Conservation (phyloP, 2,797 vertebrate genomes). For the Chrysocyon brachyurus region DNA sequence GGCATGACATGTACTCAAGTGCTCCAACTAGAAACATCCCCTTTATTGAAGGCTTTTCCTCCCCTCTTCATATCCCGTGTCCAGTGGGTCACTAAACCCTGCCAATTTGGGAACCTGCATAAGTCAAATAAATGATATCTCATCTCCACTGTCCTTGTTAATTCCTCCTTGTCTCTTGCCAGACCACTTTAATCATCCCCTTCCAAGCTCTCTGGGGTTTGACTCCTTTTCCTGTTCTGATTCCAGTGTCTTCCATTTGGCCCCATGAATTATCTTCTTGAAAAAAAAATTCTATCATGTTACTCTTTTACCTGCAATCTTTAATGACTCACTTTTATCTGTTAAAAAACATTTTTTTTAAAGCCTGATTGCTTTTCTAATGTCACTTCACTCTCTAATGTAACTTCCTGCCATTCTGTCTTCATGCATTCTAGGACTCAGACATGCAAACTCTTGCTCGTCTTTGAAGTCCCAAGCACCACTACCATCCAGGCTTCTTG, state of each 20-base stretch:
- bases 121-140: neutral
- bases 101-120: neutral
- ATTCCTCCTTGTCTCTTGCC: neutral
- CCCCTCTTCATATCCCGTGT: neutral
- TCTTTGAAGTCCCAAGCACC: neutral
- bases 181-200: neutral
- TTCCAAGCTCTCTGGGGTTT: neutral
- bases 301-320: neutral
- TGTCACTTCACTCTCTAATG: neutral
- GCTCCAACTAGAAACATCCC: conserved; percentile 1
- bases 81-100: neutral
- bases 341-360: neutral
- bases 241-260: conserved; percentile 32
- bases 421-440: neutral
- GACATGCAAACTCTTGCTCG: neutral
- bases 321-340: neutral
- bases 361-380: neutral
- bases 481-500: neutral
- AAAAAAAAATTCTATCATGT: conserved; percentile 56
- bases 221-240: neutral
- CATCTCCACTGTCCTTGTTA: neutral
- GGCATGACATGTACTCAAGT: neutral
- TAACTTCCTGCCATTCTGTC: conserved; percentile 19
- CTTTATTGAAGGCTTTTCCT: neutral
- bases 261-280: neutral